Percentiles rank a stretch among this genome's conserved stretches.
Conservation (phyloP, 2,113 vertebrate species). For the Syrrhaptes paradoxus region DNA sequence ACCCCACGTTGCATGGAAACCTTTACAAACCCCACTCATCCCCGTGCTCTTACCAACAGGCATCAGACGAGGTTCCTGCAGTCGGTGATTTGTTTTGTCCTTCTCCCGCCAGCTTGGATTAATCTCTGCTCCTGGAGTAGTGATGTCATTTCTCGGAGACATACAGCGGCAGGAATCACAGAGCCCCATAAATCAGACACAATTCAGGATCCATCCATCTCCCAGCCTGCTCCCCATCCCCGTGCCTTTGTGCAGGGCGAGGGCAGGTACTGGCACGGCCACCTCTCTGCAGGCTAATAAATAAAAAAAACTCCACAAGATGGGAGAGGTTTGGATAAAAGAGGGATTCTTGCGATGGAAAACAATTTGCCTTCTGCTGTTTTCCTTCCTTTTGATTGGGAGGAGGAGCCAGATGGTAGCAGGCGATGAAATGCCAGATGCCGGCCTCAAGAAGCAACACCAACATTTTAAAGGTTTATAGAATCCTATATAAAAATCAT, state of each 20-base stretch:
- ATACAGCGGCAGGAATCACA: neutral
- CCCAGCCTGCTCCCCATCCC: neutral
- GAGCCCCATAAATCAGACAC: slow-evolving; percentile 56
- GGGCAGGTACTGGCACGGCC: neutral
- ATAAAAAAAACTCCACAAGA: neutral
- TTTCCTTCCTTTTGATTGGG: neutral
- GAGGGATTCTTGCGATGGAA: neutral
- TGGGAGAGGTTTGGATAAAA: neutral
- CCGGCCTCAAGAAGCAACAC: neutral
- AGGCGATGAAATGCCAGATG: neutral
- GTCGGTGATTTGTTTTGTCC: slow-evolving; percentile 70
- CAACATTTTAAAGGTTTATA: neutral
- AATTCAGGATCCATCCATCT: slow-evolving; percentile 52
- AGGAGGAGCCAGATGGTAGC: fast-evolving
- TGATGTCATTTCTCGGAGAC: slow-evolving; percentile 60
- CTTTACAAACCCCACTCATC: slow-evolving; percentile 36
- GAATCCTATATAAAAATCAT: neutral
- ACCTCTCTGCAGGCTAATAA: neutral
- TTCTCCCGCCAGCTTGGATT: slow-evolving; percentile 60
- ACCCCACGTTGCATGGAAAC: neutral
- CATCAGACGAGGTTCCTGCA: slow-evolving; percentile 44
- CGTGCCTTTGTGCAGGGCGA: neutral
- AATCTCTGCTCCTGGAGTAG: slow-evolving; percentile 66
- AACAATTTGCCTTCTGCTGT: neutral
- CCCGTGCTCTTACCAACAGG: slow-evolving; percentile 2